Conservation (phyloP, 2,888 invertebrate genomes). For the Himalopsyche tibetana region DNA sequence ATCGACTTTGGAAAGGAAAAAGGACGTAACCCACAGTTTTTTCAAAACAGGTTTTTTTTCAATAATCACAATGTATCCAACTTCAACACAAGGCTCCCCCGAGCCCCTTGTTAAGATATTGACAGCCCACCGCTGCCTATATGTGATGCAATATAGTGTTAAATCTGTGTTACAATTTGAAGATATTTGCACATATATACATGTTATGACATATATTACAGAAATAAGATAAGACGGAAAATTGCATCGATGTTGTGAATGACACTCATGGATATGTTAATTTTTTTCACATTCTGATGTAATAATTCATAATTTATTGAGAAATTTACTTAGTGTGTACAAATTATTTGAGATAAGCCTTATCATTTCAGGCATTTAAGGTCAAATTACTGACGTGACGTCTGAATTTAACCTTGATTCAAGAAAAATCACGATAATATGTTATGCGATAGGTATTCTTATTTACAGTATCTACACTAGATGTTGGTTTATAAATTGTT, state of each 20-base stretch:
- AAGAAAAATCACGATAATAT: constrained; percentile 18
- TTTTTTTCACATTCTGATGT: neutral
- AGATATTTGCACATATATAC: too few species aligned
- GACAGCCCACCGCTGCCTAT: too few species aligned
- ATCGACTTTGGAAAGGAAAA: too few species aligned
- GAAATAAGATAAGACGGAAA: neutral
- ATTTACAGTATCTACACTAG: neutral
- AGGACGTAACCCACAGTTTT: too few species aligned
- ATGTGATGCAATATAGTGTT: too few species aligned
- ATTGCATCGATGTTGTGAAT: constrained; percentile 17
- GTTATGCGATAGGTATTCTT: neutral
- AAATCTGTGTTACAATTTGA: too few species aligned
- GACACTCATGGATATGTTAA: neutral
- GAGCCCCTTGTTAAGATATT: too few species aligned
- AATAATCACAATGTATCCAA: too few species aligned
- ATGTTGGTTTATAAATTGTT: neutral
- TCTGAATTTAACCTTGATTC: constrained; percentile 22
- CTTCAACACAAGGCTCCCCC: too few species aligned
- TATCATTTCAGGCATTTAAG: constrained; percentile 34
- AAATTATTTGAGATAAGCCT: constrained; percentile 16
- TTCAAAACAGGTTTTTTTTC: too few species aligned
- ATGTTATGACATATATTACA: too few species aligned
- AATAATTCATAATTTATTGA: constrained; percentile 7
- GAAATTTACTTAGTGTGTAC: constrained; percentile 9
- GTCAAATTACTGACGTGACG: constrained; percentile 26